Percentiles rank a stretch among this genome's conserved stretches.
phyloP scores from a whole-genome alignment of 92 coral and sea anemone species.

The Diadumene lineata region DNA sequence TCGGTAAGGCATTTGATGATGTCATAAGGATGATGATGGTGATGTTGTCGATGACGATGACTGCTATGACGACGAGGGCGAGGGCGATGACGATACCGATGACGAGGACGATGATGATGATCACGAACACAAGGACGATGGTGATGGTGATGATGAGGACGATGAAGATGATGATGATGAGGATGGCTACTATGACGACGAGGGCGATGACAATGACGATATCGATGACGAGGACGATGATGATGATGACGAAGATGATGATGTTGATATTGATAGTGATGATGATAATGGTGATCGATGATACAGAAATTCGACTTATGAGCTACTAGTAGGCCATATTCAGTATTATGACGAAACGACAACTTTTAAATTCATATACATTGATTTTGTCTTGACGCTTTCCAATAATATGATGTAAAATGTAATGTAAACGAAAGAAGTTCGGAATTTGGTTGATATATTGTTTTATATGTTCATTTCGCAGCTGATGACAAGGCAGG shows the following conservation, averaged over 20 bases:
- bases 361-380: too few relatives aligned
- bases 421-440: too few relatives aligned
- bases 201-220: background rate
- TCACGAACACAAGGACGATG: background rate
- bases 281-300: background rate
- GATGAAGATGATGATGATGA: background rate
- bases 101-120: background rate
- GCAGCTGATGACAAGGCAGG: constrained; percentile 73
- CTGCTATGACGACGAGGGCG: background rate
- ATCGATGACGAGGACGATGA: background rate
- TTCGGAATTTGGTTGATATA: too few relatives aligned
- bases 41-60: background rate
- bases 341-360: too few relatives aligned
- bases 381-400: too few relatives aligned
- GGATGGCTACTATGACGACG: background rate
- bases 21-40: background rate
- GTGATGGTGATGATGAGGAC: background rate
- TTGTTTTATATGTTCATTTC: background rate
- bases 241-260: background rate
- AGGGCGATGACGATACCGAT: background rate
- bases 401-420: too few relatives aligned
- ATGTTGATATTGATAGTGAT: background rate
- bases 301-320: background rate
- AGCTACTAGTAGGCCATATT: background rate
- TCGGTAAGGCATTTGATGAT: constrained; percentile 36